Evolutionary conservation across 2,797 vertebrate species (phyloP).

Genomic region (Euthynnus affinis): DNA sequence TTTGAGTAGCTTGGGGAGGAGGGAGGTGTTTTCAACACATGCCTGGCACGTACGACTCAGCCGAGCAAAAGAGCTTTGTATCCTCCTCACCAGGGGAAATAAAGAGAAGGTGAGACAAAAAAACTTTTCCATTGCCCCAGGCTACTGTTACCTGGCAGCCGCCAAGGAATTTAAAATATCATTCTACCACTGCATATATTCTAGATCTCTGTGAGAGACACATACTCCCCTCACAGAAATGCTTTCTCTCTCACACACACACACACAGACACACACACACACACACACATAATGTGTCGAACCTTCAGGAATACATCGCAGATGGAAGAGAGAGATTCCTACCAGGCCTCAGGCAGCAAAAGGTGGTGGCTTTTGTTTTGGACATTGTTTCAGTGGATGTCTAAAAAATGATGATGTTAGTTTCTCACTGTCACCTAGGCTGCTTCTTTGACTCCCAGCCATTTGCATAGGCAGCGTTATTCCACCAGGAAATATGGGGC

Average conservation of each 20-base stretch:
- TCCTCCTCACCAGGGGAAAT: slow-evolving; percentile 85
- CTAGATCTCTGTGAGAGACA: slow-evolving; percentile 70
- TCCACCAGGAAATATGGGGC: slow-evolving; percentile 86
- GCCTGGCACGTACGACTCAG: slow-evolving; percentile 83
- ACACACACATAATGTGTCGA: slow-evolving; percentile 47
- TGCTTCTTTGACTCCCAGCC: slow-evolving; percentile 76
- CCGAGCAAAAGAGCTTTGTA: slow-evolving; percentile 82
- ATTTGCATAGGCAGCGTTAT: slow-evolving; percentile 84
- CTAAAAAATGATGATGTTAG: slow-evolving; percentile 78
- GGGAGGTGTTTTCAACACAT: slow-evolving; percentile 75
- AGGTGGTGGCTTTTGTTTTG: slow-evolving; percentile 77
- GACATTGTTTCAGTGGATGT: slow-evolving; percentile 66
- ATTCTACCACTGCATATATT: slow-evolving; percentile 79
- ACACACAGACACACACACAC: slow-evolving; percentile 23
- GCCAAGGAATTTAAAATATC: slow-evolving; percentile 85
- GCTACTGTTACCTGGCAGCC: slow-evolving; percentile 84
- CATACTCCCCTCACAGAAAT: slow-evolving; percentile 45
- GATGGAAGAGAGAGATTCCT: slow-evolving; percentile 46
- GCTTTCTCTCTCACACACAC: slow-evolving; percentile 24
- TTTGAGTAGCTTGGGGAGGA: slow-evolving; percentile 65
- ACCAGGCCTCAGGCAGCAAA: slow-evolving; percentile 60
- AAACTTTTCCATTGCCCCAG: slow-evolving; percentile 83
- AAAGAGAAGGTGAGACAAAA: slow-evolving; percentile 86
- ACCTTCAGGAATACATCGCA: slow-evolving; percentile 67
- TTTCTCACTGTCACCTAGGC: slow-evolving; percentile 80